A percentile compares a stretch with the other conserved stretches of the same genome.
Evolutionary conservation across 2,888 invertebrate genomes (phyloP).

Genomic region (Temnothorax ravouxi): DNA sequence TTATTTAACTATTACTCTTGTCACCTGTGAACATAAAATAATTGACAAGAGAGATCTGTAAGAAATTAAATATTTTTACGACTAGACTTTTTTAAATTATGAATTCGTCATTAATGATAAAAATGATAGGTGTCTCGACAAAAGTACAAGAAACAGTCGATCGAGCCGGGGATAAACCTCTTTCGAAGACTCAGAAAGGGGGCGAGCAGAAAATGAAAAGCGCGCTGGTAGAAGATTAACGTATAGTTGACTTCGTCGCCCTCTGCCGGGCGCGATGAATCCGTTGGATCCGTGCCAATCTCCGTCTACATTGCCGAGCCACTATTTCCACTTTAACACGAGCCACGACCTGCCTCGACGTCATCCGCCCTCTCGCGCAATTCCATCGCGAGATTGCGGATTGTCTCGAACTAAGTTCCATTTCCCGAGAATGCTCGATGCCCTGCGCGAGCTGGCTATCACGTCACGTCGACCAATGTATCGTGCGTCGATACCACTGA

Average conservation of each 20-base stretch:
- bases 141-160: constrained; percentile 19
- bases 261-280: constrained; percentile 42
- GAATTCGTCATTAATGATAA: not conserved
- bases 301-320: constrained; percentile 52
- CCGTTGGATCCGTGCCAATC: constrained; percentile 57
- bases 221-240: constrained; percentile 50
- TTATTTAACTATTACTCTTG: not conserved
- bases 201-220: constrained; percentile 44
- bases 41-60: not conserved
- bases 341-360: constrained; percentile 22
- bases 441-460: constrained; percentile 17
- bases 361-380: constrained; percentile 17
- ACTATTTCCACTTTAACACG: constrained; percentile 43
- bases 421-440: constrained; percentile 44
- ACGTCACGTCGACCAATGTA: constrained; percentile 1
- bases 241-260: constrained; percentile 53
- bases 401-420: constrained; percentile 54
- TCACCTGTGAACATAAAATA: not conserved
- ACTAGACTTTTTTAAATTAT: not conserved
- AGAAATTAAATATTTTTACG: not conserved
- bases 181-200: not conserved
- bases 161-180: not conserved
- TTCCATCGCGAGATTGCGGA: constrained; percentile 48
- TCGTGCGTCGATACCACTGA: constrained; percentile 32
- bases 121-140: not conserved